Conservation (phyloP, 2,797 vertebrate species). For the Poeciliopsis gracilis region DNA sequence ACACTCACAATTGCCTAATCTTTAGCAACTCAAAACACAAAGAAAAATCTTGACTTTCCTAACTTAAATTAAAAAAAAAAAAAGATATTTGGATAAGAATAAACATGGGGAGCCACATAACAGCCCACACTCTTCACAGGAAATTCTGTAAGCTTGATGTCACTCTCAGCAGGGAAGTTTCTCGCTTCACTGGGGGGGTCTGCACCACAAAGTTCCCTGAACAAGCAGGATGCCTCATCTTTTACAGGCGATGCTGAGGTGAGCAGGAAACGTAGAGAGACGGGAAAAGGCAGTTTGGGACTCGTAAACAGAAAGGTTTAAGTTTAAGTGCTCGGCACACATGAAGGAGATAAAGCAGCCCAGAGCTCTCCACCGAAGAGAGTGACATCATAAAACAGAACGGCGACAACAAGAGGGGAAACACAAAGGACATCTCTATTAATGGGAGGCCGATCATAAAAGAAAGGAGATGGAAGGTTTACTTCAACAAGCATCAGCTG, state of each 20-base stretch:
- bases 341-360: conserved; percentile 76
- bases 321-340: conserved; percentile 79
- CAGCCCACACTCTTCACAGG: background rate
- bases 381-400: conserved; percentile 82
- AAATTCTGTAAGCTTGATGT: conserved; percentile 22
- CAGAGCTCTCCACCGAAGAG: conserved; percentile 72
- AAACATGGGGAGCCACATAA: conserved; percentile 3
- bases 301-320: conserved; percentile 82
- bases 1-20: background rate
- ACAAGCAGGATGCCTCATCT: conserved; percentile 39
- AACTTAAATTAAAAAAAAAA: background rate
- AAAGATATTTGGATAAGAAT: background rate
- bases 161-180: conserved; percentile 41
- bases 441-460: conserved; percentile 66
- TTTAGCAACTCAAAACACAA: background rate
- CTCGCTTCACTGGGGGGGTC: conserved; percentile 50
- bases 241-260: conserved; percentile 65
- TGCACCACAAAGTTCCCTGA: conserved; percentile 40
- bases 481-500: conserved; percentile 42
- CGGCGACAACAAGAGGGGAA: conserved; percentile 75
- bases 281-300: conserved; percentile 73
- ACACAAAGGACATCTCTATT: conserved; percentile 75
- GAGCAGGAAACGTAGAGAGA: conserved; percentile 61
- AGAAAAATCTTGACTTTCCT: background rate
- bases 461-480: conserved; percentile 53